Percentiles rank a stretch among this genome's conserved stretches.
Conservation (phyloP, 2,113 vertebrate species). For the Zingel zingel region DNA sequence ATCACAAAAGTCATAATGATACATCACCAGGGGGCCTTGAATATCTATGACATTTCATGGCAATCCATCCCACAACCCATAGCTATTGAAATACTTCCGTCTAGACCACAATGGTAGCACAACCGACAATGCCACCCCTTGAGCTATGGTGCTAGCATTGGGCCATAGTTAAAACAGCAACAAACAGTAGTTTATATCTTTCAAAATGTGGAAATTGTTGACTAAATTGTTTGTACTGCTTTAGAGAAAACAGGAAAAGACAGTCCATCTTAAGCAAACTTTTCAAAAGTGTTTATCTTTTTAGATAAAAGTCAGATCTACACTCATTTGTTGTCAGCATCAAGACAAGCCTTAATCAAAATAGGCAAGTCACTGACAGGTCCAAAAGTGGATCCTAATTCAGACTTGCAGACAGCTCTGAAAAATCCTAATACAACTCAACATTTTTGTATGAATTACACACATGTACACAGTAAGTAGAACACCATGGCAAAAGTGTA, state of each 20-base stretch:
- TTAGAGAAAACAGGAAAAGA: background rate
- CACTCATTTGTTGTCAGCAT: background rate
- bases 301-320: background rate
- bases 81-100: background rate
- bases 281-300: background rate
- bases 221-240: background rate
- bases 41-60: background rate
- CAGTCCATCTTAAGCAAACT: background rate
- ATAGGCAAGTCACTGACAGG: background rate
- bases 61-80: background rate
- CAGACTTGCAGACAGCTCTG: background rate
- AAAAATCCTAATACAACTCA: background rate
- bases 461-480: constrained; percentile 57
- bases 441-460: background rate
- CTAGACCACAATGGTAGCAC: background rate
- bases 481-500: constrained; percentile 59
- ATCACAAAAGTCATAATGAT: background rate
- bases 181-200: background rate
- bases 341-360: background rate
- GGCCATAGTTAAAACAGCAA: background rate
- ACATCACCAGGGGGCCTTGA: background rate
- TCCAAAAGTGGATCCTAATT: background rate
- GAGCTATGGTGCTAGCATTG: background rate
- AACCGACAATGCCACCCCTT: background rate
- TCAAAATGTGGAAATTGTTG: background rate